These are phyloP conservation scores for Platichthys flesus DNA, from an alignment of 2,113 vertebrate species.

Conservation along the genomic window DNA sequence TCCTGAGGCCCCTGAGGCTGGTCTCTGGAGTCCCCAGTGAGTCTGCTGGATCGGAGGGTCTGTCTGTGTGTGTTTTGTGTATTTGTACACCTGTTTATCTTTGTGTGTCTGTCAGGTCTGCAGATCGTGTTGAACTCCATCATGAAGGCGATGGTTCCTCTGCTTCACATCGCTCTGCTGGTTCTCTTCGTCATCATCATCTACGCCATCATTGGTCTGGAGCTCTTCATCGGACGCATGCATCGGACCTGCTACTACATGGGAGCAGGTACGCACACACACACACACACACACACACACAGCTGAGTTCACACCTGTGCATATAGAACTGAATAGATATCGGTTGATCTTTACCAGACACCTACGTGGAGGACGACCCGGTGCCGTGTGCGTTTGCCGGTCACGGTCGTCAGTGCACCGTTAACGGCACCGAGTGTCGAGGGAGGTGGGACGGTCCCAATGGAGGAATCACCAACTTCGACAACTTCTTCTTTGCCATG, in stretches of 20 bases:
- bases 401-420: conserved; percentile 83
- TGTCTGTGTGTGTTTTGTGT: not conserved
- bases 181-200: conserved; percentile 97
- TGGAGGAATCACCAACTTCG: conserved; percentile 93
- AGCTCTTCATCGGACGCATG: conserved; percentile 95
- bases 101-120: conserved; percentile 80
- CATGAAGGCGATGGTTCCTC: conserved; percentile 95
- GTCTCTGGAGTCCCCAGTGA: conserved; percentile 95
- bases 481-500: conserved; percentile 97
- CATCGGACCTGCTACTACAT: conserved; percentile 92
- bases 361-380: conserved; percentile 88
- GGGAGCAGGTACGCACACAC: conserved; percentile 77
- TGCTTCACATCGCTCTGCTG: conserved; percentile 93
- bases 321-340: not conserved
- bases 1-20: conserved; percentile 90
- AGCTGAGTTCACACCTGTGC: not conserved
- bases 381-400: conserved; percentile 89
- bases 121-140: conserved; percentile 97
- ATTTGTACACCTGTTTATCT: not conserved
- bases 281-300: not conserved
- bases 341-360: conserved; percentile 66
- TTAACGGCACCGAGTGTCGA: conserved; percentile 87
- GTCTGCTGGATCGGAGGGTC: conserved; percentile 45
- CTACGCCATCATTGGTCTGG: conserved; percentile 95
- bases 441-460: conserved; percentile 91